A percentile compares a stretch with the other conserved stretches of the same genome.
These are phyloP conservation scores for Cloeon dipterum DNA, from an alignment of 2,888 invertebrate genomes.

Conservation along the genomic window DNA sequence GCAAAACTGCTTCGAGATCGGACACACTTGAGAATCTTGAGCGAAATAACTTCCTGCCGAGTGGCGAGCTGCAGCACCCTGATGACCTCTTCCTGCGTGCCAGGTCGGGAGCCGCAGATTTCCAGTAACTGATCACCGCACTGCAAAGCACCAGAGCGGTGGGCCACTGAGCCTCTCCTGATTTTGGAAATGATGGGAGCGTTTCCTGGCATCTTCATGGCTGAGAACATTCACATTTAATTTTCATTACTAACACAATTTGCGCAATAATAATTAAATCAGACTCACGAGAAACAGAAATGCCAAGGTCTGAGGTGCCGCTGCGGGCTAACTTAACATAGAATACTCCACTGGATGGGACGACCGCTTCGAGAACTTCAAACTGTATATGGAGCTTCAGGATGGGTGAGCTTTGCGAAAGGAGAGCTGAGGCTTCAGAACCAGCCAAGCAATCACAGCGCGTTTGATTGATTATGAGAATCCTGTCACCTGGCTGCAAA, in stretches of 20 bases:
- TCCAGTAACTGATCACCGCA: conserved; percentile 71
- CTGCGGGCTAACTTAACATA: conserved; percentile 58
- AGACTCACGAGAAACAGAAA: conserved; percentile 56
- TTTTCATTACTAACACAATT: background rate
- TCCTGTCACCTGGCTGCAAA: conserved; percentile 56
- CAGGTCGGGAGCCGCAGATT: conserved; percentile 37
- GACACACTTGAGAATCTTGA: background rate
- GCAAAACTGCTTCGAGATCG: background rate
- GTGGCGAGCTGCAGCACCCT: background rate
- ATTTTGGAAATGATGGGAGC: conserved; percentile 75
- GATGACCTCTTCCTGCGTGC: background rate
- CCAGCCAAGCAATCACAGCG: conserved; percentile 7
- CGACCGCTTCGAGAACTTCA: conserved; percentile 75
- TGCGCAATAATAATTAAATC: background rate
- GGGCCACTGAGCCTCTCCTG: conserved; percentile 71
- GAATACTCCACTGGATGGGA: conserved; percentile 75
- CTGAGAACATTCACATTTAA: too few species aligned
- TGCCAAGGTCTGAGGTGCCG: conserved; percentile 52
- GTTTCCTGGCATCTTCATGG: conserved; percentile 20
- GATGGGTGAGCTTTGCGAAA: conserved; percentile 14
- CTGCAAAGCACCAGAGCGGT: conserved; percentile 67
- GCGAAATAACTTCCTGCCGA: background rate
- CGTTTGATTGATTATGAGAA: conserved; percentile 58
- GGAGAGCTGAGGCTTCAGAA: background rate
- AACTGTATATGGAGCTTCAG: conserved; percentile 67